phyloP scores from a whole-genome alignment of 2,797 vertebrate genomes.

The Sebastiscus albofasciatus region DNA sequence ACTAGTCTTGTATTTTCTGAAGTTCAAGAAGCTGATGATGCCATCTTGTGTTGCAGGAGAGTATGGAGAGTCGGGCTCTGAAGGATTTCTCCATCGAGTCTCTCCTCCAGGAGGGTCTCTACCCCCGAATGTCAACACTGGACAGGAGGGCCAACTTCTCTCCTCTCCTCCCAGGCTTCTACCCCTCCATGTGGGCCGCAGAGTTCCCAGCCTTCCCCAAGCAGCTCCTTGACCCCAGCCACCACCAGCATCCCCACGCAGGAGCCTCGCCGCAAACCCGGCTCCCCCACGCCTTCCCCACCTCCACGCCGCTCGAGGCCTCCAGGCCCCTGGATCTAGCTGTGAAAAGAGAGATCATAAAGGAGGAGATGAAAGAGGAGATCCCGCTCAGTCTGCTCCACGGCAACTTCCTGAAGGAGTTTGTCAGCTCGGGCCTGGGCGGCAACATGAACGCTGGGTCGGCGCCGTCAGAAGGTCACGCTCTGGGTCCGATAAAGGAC shows the following conservation, averaged over 20 bases:
- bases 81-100: slow-evolving; percentile 98
- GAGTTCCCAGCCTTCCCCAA: slow-evolving; percentile 90
- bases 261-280: slow-evolving; percentile 52
- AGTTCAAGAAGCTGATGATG: not conserved
- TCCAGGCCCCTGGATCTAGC: slow-evolving; percentile 90
- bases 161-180: slow-evolving; percentile 91
- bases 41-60: slow-evolving; percentile 72
- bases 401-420: slow-evolving; percentile 92
- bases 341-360: slow-evolving; percentile 94
- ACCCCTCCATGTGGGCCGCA: slow-evolving; percentile 92
- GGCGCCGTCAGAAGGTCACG: slow-evolving; percentile 64
- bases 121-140: slow-evolving; percentile 88
- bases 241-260: slow-evolving; percentile 61
- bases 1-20: not conserved
- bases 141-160: slow-evolving; percentile 90
- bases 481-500: slow-evolving; percentile 91
- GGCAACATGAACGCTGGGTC: slow-evolving; percentile 63
- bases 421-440: slow-evolving; percentile 83
- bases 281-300: slow-evolving; percentile 53
- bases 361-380: slow-evolving; percentile 95
- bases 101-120: slow-evolving; percentile 93
- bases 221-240: slow-evolving; percentile 84
- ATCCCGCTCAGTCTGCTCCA: slow-evolving; percentile 86
- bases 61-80: slow-evolving; percentile 84
- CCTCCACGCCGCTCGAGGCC: slow-evolving; percentile 74